phyloP scores from a whole-genome alignment of 2,888 invertebrate genomes.

The Euplexia lucipara region DNA sequence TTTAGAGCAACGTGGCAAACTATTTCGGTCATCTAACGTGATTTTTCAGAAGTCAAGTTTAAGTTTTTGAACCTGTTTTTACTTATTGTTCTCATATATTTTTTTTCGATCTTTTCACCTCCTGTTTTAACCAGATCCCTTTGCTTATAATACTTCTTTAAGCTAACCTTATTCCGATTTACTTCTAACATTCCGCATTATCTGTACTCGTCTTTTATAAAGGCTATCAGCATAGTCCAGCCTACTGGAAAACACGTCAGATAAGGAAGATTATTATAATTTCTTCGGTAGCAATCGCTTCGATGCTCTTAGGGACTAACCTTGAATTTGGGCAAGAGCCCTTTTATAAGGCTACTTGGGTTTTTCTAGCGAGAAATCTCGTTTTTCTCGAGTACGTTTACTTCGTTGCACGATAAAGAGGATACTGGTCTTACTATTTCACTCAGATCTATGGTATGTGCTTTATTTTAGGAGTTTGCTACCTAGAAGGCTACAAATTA shows the following conservation, averaged over 20 bases:
- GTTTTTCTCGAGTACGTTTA: conserved; percentile 21
- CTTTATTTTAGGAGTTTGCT: not conserved
- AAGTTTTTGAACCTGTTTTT: too few species aligned
- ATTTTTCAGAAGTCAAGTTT: too few species aligned
- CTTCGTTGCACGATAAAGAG: conserved; percentile 18
- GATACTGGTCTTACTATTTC: conserved; percentile 4
- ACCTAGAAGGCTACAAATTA: not conserved
- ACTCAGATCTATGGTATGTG: not conserved
- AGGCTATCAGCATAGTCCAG: conserved; percentile 23
- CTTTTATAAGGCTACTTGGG: conserved; percentile 25
- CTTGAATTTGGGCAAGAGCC: conserved; percentile 27
- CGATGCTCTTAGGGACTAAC: conserved; percentile 19
- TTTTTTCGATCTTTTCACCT: too few species aligned
- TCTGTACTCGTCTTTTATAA: conserved; percentile 3
- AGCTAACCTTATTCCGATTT: not conserved
- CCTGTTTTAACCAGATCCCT: not conserved
- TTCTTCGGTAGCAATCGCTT: conserved; percentile 16
- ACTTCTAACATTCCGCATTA: conserved; percentile 9
- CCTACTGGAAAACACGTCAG: conserved; percentile 29
- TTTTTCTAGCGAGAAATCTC: conserved; percentile 31
- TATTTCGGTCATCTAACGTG: too few species aligned
- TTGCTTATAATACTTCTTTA: not conserved
- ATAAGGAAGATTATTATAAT: conserved; percentile 47
- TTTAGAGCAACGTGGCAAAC: too few species aligned
- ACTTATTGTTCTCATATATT: too few species aligned